Evolutionary conservation across 1,140 invertebrate genomes (phyloP).

Genomic region (Cecropterus lyciades): DNA sequence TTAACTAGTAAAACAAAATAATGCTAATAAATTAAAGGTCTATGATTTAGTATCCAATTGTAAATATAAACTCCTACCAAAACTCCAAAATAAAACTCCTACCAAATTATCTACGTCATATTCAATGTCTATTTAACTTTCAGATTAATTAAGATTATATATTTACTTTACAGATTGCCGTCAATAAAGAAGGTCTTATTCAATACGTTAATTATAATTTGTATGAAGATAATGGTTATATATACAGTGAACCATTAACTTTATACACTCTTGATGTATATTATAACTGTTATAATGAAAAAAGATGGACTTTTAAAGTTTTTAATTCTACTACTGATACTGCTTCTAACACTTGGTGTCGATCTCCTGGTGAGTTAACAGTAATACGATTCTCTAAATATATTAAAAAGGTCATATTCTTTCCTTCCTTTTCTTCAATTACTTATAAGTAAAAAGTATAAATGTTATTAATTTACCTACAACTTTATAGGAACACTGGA

Average conservation of each 20-base stretch:
- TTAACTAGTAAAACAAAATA: too few species aligned
- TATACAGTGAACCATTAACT: constrained; percentile 83
- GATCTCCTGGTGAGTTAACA: constrained; percentile 55
- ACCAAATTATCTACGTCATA: too few species aligned
- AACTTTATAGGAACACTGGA: constrained; percentile 85
- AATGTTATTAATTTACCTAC: constrained; percentile 4
- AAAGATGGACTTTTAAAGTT: constrained; percentile 49
- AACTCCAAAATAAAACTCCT: too few species aligned
- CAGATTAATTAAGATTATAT: too few species aligned
- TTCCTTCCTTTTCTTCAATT: too few species aligned
- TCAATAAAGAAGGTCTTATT: constrained; percentile 86
- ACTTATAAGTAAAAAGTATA: too few species aligned
- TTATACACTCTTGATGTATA: constrained; percentile 39
- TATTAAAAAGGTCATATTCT: too few species aligned
- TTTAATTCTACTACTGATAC: constrained; percentile 68
- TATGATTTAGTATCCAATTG: too few species aligned
- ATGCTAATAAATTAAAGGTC: too few species aligned
- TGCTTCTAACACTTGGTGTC: constrained; percentile 85
- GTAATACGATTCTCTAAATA: too few species aligned
- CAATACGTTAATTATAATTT: constrained; percentile 85
- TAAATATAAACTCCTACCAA: too few species aligned
- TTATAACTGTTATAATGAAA: constrained; percentile 56
- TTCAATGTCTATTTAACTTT: too few species aligned
- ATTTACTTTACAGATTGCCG: constrained; percentile 74
- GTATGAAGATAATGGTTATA: constrained; percentile 86